Evolutionary conservation across 2,113 vertebrate species (phyloP), one percentile per base, ranked within the genome.

Genomic region (Bujurquina vittata): DNA sequence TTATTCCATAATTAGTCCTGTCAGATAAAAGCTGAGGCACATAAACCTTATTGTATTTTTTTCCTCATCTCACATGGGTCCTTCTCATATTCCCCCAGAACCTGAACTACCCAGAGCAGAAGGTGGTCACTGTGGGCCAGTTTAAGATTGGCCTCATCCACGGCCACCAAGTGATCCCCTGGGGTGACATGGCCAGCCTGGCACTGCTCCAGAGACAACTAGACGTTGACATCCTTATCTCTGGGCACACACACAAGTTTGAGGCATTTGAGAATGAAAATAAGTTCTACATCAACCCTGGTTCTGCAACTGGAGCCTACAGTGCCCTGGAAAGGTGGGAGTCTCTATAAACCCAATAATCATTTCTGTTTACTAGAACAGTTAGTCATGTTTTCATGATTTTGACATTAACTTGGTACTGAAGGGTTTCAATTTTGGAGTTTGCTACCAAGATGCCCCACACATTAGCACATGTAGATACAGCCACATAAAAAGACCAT

Each of bases 281-380:
- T 95, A 99, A 99, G 93, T 99, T 99, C 95, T 99, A 99, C 89
- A 99, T 99, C 91, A 99, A 99, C 89, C 98, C 99, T 0, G 99
- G 98, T 55, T 99, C 99, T 67, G 98, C 99, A 77, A 99, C 98
- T n/a, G 99, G 99, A 84, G 99, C 99, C 17, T 99, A 99, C 93
- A 98, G 96, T 58, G 97, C 98, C 89, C 96, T 98, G 95, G 99
- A 99, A 94, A 97, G 97, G 98, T 99, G 91, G 54, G 55, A 26
- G 29, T 2, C 55, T 37, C 3, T 31, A 0, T 58, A 33, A 58
- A 22, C 17, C 23, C 3, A 12, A 43, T 31, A 49, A 31, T 54
- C 1, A n/a, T 46, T 46, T 72, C 18, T 54, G 29, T 72, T 54
- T 54, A 54, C 26, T 49, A 14, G 26, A 29, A 0, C 17, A 72